Conservation (phyloP, 1,140 invertebrate genomes). For the Plutomurus gul region DNA sequence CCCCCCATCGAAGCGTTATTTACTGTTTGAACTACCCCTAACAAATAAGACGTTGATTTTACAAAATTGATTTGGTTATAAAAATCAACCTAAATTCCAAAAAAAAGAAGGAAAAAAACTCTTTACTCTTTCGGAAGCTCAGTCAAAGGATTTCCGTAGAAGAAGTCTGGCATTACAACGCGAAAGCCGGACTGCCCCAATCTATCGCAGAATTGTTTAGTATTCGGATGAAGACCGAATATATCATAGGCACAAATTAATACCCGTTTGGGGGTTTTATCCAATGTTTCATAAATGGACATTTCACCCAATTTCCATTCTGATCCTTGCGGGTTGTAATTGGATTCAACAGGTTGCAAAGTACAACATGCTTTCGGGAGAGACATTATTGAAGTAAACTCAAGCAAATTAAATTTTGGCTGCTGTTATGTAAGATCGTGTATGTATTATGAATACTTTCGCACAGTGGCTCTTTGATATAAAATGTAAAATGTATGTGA, state of each 20-base stretch:
- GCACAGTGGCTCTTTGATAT: no score
- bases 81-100: background rate
- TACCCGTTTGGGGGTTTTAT: conserved; percentile 21
- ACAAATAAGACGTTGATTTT: background rate
- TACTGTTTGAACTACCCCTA: background rate
- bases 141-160: conserved; percentile 11
- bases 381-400: conserved; percentile 32
- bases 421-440: no score
- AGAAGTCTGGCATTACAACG: conserved; percentile 48
- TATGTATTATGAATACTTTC: no score
- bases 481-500: no score
- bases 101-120: background rate
- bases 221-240: conserved; percentile 46
- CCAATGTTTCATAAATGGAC: conserved; percentile 39
- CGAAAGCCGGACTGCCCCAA: conserved; percentile 32
- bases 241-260: conserved; percentile 49
- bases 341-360: conserved; percentile 41
- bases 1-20: no score
- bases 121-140: conserved; percentile 41
- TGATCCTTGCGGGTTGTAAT: conserved; percentile 34
- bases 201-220: conserved; percentile 41
- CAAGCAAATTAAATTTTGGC: background rate
- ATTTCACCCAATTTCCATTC: conserved; percentile 30
- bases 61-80: no score
- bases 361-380: conserved; percentile 44